Base-by-base conservation (phyloP, 1,140 invertebrate genomes). In the Macrocentrus cingulum region DNA sequence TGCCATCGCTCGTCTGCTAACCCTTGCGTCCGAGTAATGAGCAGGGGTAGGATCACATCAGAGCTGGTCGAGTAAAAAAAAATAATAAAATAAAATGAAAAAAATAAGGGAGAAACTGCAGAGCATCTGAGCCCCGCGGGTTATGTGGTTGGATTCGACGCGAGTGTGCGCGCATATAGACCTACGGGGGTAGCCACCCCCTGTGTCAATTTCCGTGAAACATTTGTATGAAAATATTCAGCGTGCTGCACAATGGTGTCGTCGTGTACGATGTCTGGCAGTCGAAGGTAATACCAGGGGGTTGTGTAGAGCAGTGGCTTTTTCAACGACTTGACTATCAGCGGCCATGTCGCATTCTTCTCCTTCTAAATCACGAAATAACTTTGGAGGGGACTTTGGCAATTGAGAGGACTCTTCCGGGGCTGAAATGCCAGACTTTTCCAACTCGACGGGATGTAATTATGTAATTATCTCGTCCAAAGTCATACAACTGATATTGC, bases 141-240 rank as follows among this genome's bases (percentile, higher is more conserved):
- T 69, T 67, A 67, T 69, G 60, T 65, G 65, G 56, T 65, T 59
- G 62, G 60, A 66, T 68, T 65, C 66, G 46, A 68, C 51, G 29
- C 44, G 61, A 60, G 60, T 61, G 64, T 60, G 54, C 22, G 7
- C 60, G n/a, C n/a, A n/a, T n/a, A n/a, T 49, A 9, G 25, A 29
- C 25, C 25, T 29, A 29, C 25, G 4, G 9, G 4, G 4, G 9
- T 9, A 5, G 9, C 25, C 9, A 29, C 9, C n/a, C 32, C 37
- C 37, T 20, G 56, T 61, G 66, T 63, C 65, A 65, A n/a, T 67
- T 69, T 69, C 62, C 63, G 63, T 52, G 54, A 63, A 63, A 70
- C 68, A 69, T 67, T 71, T 70, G 70, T 69, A 69, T 67, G 69
- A 69, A 72, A 74, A 74, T 69, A 70, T 69, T 67, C 66, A 29